Evolutionary conservation across 2,113 vertebrate species (phyloP).

Genomic region (Hippocampus abdominalis): DNA sequence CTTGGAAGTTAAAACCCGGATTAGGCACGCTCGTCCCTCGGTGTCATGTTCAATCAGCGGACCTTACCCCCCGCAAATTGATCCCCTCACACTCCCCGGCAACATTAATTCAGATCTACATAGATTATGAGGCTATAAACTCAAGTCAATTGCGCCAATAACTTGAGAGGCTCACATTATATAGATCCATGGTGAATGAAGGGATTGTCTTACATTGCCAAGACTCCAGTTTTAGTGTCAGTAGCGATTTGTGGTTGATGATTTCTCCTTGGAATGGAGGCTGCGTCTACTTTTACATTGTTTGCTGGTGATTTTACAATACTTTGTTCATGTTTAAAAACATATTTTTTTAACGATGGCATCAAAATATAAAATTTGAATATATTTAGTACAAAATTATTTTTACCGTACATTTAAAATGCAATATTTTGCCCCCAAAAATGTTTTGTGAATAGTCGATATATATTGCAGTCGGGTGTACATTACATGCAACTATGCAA

Average conservation of each 20-base stretch:
- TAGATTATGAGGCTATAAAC: slow-evolving; percentile 52
- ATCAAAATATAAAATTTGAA: not conserved
- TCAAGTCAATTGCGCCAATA: slow-evolving; percentile 34
- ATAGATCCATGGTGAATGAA: slow-evolving; percentile 34
- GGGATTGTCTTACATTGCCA: slow-evolving; percentile 48
- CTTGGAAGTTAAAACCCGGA: slow-evolving; percentile 67
- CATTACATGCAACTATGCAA: not conserved
- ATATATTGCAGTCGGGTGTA: not conserved
- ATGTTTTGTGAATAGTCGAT: not conserved
- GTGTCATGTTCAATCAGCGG: slow-evolving; percentile 66
- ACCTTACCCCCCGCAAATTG: slow-evolving; percentile 50
- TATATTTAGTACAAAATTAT: not conserved
- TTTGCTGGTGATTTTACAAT: not conserved
- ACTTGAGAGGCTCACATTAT: slow-evolving; percentile 24
- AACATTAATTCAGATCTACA: slow-evolving; percentile 59
- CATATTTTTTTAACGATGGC: not conserved
- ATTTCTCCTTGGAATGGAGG: slow-evolving; percentile 10
- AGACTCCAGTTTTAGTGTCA: slow-evolving; percentile 38
- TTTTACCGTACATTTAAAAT: no score
- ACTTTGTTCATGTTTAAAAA: not conserved
- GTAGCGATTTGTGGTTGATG: slow-evolving; percentile 41
- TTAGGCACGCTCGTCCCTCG: slow-evolving; percentile 67
- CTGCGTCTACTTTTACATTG: slow-evolving; percentile 18
- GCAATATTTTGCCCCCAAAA: no score
- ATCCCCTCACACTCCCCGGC: slow-evolving; percentile 46